Percentiles rank a stretch among this genome's conserved stretches.
These are phyloP conservation scores for Galaxias olidus DNA, from an alignment of 2,797 vertebrate species.

Conservation along the genomic window DNA sequence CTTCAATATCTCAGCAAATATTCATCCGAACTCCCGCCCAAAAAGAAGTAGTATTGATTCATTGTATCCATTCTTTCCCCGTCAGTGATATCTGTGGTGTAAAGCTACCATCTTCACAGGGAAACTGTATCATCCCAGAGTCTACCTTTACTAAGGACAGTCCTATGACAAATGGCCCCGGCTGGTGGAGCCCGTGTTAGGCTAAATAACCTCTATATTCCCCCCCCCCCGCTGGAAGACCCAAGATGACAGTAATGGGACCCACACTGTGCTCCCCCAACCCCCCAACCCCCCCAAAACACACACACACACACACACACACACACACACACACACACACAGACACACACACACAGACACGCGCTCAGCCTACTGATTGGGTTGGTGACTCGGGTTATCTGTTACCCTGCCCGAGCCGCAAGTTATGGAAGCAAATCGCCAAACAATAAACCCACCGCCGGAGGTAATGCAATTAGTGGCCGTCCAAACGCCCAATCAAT, in stretches of 20 bases:
- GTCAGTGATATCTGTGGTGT: no score
- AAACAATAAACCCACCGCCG: not conserved
- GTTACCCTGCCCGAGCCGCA: not conserved
- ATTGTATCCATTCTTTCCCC: no score
- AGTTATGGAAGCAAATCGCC: slow-evolving; percentile 3
- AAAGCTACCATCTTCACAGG: no score
- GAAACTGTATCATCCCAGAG: no score
- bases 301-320: slow-evolving; percentile 3
- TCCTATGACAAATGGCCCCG: no score
- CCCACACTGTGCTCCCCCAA: not conserved
- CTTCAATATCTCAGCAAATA: no score
- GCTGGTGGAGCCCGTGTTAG: not conserved
- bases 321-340: slow-evolving; percentile 15
- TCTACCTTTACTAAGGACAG: no score
- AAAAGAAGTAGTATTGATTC: no score
- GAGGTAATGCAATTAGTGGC: slow-evolving; percentile 9
- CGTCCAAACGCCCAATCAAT: not conserved
- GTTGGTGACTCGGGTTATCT: slow-evolving; percentile 7
- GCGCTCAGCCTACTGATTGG: slow-evolving; percentile 9
- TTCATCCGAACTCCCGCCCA: no score
- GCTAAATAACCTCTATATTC: slow-evolving; percentile 9
- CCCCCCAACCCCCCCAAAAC: not conserved
- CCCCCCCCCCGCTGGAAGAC: not conserved
- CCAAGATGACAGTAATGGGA: slow-evolving; percentile 10
- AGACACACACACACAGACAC: slow-evolving; percentile 1